Evolutionary conservation across 2,113 vertebrate species (phyloP).

Genomic region (Oxyura jamaicensis): DNA sequence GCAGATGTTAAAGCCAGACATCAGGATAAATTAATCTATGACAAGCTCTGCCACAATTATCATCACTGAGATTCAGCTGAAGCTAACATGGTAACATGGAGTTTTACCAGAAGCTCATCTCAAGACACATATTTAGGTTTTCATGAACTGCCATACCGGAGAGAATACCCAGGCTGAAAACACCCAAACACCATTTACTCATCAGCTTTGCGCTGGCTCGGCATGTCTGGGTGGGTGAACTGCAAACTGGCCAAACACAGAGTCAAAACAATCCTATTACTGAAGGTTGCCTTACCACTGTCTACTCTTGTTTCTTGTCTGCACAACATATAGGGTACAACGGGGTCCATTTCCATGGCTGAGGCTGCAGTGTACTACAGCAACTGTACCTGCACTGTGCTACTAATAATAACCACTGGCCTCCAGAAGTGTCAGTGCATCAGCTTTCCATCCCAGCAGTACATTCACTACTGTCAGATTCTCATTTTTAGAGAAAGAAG

Average conservation of each 20-base stretch:
- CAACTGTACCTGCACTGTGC: neutral
- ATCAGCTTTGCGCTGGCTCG: neutral
- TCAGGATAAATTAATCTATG: neutral
- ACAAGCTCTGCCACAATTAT: neutral
- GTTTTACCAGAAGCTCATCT: neutral
- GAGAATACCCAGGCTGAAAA: neutral
- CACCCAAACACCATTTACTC: neutral
- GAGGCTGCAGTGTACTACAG: neutral
- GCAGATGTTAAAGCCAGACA: neutral
- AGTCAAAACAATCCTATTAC: neutral
- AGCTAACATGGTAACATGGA: neutral
- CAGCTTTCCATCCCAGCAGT: neutral
- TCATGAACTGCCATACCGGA: neutral
- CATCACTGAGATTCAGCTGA: neutral
- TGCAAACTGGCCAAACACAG: neutral
- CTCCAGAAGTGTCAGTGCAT: neutral
- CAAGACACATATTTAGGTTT: neutral
- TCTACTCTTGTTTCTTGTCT: neutral
- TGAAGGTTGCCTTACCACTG: fast-evolving
- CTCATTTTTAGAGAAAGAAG: neutral
- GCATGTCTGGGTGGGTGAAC: neutral
- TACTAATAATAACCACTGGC: neutral
- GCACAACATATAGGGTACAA: neutral
- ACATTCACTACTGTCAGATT: neutral
- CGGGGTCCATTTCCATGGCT: neutral